Percentiles rank a stretch among this genome's conserved stretches.
These are phyloP conservation scores for Lasioglossum baleicum DNA, from an alignment of 1,140 invertebrate genomes.

Conservation along the genomic window DNA sequence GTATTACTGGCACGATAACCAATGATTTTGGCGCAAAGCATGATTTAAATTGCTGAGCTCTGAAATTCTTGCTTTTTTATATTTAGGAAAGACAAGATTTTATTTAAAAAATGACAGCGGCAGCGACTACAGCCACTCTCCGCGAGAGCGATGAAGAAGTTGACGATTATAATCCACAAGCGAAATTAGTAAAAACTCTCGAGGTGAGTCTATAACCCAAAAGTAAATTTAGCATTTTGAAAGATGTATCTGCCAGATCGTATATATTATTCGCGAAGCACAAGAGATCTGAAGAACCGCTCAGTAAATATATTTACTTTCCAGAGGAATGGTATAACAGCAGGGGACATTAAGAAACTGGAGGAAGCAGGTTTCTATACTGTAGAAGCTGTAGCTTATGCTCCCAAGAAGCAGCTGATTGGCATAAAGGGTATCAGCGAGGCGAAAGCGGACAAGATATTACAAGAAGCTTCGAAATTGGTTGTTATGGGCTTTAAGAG, in stretches of 20 bases:
- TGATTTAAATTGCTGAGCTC: constrained; percentile 21
- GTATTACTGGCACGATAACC: too few species aligned
- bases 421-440: constrained; percentile 98
- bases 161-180: constrained; percentile 68
- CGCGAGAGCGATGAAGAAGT: constrained; percentile 64
- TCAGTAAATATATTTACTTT: constrained; percentile 37
- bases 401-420: constrained; percentile 94
- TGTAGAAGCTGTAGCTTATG: constrained; percentile 96
- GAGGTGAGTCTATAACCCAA: constrained; percentile 63
- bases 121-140: constrained; percentile 58
- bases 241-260: too few species aligned
- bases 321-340: constrained; percentile 92
- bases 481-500: constrained; percentile 99
- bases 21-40: not conserved
- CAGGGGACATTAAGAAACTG: constrained; percentile 95
- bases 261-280: not conserved
- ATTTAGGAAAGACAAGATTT: too few species aligned
- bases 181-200: constrained; percentile 71
- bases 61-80: not conserved
- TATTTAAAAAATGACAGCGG: constrained; percentile 50
- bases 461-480: constrained; percentile 94
- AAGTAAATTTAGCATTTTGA: too few species aligned
- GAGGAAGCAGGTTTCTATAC: constrained; percentile 96
- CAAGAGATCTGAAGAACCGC: not conserved
- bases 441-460: constrained; percentile 97